Percentiles rank a stretch among this genome's conserved stretches.
phyloP scores from a whole-genome alignment of 2,113 vertebrate genomes.

The Protobothrops flavoviridis region DNA sequence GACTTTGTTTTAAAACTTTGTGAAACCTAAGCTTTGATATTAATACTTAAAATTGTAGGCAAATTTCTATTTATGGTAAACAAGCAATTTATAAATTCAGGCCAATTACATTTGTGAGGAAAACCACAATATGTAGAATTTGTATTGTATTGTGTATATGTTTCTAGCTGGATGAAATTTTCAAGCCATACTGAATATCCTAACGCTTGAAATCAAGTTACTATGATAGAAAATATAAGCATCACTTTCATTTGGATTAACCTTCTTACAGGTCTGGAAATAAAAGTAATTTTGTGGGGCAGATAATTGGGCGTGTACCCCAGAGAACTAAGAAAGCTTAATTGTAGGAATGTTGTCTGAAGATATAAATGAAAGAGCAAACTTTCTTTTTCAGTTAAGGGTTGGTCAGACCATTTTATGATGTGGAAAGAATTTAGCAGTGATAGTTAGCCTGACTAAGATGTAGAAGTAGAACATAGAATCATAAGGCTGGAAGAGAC shows the following conservation, averaged over 20 bases:
- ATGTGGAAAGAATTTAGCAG: background rate
- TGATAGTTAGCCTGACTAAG: background rate
- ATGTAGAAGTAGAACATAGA: background rate
- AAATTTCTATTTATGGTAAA: background rate
- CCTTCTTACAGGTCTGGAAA: background rate
- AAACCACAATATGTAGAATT: background rate
- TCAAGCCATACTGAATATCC: background rate
- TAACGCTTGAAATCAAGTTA: background rate
- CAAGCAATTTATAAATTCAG: background rate
- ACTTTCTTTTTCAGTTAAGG: background rate
- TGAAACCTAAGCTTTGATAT: background rate
- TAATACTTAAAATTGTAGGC: background rate
- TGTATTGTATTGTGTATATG: background rate
- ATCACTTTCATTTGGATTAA: background rate
- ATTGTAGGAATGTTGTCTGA: background rate
- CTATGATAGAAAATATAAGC: background rate
- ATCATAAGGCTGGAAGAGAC: background rate
- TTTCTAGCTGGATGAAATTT: background rate
- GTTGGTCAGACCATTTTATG: background rate
- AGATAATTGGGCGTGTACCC: background rate
- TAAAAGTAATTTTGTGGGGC: background rate
- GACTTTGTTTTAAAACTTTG: background rate
- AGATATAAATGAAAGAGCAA: too few relatives aligned
- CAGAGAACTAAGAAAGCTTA: background rate
- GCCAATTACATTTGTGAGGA: background rate